Evolutionary conservation across 2,797 vertebrate genomes (phyloP).

Genomic region (Mus caroli): DNA sequence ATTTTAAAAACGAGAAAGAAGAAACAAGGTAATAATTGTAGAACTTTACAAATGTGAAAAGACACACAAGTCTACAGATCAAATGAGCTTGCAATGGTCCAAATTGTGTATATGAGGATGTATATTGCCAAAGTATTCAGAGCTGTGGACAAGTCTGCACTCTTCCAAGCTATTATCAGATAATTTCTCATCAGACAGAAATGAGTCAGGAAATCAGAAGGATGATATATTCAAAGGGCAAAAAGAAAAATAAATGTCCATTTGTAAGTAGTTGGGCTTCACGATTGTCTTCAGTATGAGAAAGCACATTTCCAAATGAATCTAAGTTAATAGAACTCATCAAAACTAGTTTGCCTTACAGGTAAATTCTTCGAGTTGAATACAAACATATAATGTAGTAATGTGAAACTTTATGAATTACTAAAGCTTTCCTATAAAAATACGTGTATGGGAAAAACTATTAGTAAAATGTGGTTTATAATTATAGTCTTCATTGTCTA

Average conservation of each 20-base stretch:
- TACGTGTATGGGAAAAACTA: not conserved
- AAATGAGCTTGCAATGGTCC: not conserved
- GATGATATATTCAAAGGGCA: not conserved
- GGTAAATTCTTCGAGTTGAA: not conserved
- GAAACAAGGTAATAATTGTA: not conserved
- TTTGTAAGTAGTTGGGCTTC: slow-evolving; percentile 10
- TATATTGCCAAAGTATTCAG: not conserved
- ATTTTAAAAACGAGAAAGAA: not conserved
- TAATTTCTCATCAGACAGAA: not conserved
- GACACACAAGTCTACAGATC: not conserved
- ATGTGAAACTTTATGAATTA: not conserved
- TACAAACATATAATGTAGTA: not conserved
- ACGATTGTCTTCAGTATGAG: slow-evolving; percentile 13
- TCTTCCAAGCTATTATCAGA: not conserved
- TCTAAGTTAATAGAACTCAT: not conserved
- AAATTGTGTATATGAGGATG: not conserved
- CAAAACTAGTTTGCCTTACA: not conserved
- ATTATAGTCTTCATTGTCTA: not conserved
- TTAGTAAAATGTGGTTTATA: not conserved
- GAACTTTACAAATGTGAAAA: not conserved
- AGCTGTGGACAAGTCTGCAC: not conserved
- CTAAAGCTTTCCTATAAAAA: not conserved
- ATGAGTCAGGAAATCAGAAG: not conserved
- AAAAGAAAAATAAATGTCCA: not conserved
- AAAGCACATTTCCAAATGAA: not conserved